phyloP scores from a whole-genome alignment of 1,140 invertebrate genomes.

The Hyles euphorbiae region DNA sequence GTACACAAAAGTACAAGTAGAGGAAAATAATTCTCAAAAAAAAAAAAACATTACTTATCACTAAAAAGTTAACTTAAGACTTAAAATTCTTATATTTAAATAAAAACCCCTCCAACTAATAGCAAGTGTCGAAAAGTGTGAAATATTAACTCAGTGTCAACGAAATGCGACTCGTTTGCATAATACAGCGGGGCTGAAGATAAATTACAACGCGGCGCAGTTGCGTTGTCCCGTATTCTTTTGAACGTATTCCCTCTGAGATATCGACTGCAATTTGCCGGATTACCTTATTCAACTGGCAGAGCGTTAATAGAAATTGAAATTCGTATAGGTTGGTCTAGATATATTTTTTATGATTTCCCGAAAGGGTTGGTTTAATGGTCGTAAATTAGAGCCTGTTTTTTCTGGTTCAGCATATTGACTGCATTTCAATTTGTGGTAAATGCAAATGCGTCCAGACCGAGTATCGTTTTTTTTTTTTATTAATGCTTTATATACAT shows the following conservation, averaged over 20 bases:
- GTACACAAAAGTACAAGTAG: too few relatives aligned
- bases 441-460: too few relatives aligned
- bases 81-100: too few relatives aligned
- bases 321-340: too few relatives aligned
- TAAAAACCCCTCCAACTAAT: neutral
- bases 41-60: too few relatives aligned
- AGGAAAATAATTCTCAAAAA: too few relatives aligned
- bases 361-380: too few relatives aligned
- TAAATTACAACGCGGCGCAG: constrained; percentile 16
- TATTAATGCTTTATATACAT: too few relatives aligned
- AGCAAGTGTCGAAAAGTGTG: constrained; percentile 24
- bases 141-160: constrained; percentile 33
- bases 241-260: constrained; percentile 6
- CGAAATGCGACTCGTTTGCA: constrained; percentile 25
- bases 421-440: neutral
- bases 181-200: constrained; percentile 29
- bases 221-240: neutral
- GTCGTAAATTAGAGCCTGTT: constrained; percentile 8
- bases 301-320: neutral
- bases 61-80: too few relatives aligned
- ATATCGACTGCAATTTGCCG: constrained; percentile 3
- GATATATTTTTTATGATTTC: too few relatives aligned
- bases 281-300: constrained; percentile 3
- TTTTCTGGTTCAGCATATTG: neutral
- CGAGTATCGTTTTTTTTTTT: too few relatives aligned